Evolutionary conservation across 37 sponge, comb jelly and placozoan species (phyloP), one percentile per base, ranked within the genome.

Genomic region (Aplysina aerophoba): DNA sequence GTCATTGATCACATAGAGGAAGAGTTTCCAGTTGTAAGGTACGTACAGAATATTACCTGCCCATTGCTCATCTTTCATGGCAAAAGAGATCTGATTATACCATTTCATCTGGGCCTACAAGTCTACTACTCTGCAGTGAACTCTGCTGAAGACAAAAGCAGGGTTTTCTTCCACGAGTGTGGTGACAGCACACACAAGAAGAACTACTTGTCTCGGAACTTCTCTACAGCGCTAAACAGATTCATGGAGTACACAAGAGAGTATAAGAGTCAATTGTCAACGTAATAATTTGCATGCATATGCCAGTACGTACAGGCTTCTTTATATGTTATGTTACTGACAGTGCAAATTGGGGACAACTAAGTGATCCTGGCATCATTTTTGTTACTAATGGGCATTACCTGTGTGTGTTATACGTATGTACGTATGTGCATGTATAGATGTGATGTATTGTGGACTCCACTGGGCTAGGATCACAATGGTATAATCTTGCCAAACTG

Each of bases 11-110:
- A 53, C 0, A 73, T 88, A 8, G 35, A 77, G 14, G 88, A 95
- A 34, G 88, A 85, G 55, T 88, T 92, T 44, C 81, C 90, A 3
- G 85, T 92, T 57, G 79, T 67, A 22, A 74, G 80, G 0, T 54
- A 86, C 13, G 33, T 93, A 22, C 19, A 27, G 41, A n/a, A 83
- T 59, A 73, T 93, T 3, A 21, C 77, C 21, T 90, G 85, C 53
- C 90, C 90, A 15, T 85, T 95, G 25, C 84, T 95, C 20, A 92
- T 95, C 21, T 35, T 87, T 1, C 95, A 95, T 40, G 93, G 93
- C 1, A 71, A 72, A 14, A 73, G 66, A 6, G 95, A 95, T 59
- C 0, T 67, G 38, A 73, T 92, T 15, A 61, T 95, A 71, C 95
- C 95, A 59, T 90, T 65, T 37, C 72, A 88, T 41, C 41, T 93